Base-by-base conservation (phyloP, 2,113 vertebrate species). In the Neopipo cinnamomea region DNA sequence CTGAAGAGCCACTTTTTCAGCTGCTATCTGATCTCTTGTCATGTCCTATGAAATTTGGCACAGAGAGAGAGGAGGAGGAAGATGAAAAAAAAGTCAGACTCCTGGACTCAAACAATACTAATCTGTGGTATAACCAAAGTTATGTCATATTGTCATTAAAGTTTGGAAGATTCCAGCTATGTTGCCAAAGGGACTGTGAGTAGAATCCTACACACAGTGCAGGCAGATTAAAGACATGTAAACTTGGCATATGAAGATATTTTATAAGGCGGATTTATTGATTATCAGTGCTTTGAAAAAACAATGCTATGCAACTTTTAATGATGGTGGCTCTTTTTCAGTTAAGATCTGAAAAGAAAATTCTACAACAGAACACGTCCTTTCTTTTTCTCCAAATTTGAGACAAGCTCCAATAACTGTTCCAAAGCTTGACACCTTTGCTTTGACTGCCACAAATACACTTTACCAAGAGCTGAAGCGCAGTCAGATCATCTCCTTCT, bases 1-100 rank as follows among this genome's bases (percentile, higher is more conserved):
- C 79, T 99, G 99, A 65, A 99, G 98, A 28, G 99, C 98, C 14
- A 99, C 98, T 93, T 99, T 99, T 97, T 99, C 99, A 11, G 98
- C 98, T 53, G 98, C 98, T 46, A 99, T 99, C 97, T 99, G 98
- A 94, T 99, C 99, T 91, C 99, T 98, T 63, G 99, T 99, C 99
- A 99, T 99, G 95, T 99, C 99, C 99, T 99, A 81, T 84, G 96
- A 93, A 95, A 93, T 92, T 49, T 55, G 10, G 70, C 28, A 83
- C 31, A 93, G 8, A 63, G 55, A 95, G 49, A 92, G 37, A 50
- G 7, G 15, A 50, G 7, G 19, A 47, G 27, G 68, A 82, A 91
- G 47, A 17, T 50, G 85, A 89, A 31, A 80, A 31, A 76, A 41
- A 70, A 77, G 25, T 95, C 55, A 96, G 27, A 85, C 63, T 91